phyloP scores from a whole-genome alignment of 2,113 vertebrate species.

The Tetrax tetrax region DNA sequence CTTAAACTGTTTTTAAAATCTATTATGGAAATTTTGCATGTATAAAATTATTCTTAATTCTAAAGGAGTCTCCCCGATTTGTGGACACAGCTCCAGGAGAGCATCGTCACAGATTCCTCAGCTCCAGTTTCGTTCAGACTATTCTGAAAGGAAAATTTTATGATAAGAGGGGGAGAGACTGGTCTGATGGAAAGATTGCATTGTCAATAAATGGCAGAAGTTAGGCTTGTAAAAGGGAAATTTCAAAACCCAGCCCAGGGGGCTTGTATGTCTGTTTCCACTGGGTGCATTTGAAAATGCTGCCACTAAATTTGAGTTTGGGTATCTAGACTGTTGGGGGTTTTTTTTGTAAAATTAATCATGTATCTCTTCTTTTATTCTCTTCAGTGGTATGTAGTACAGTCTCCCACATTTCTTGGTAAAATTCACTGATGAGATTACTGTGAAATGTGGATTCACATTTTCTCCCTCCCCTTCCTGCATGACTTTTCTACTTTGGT shows the following conservation, averaged over 20 bases:
- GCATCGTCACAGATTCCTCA: conserved; percentile 48
- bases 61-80: conserved; percentile 35
- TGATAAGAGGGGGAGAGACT: neutral
- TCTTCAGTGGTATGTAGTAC: neutral
- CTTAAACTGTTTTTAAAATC: conserved; percentile 61
- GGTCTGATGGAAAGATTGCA: neutral
- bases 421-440: neutral
- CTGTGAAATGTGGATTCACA: neutral
- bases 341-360: neutral
- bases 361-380: neutral
- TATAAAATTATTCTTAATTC: conserved; percentile 63
- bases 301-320: neutral
- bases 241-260: neutral
- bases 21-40: conserved; percentile 67
- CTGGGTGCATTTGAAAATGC: conserved; percentile 10
- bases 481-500: neutral
- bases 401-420: neutral
- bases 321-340: neutral
- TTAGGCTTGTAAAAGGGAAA: neutral
- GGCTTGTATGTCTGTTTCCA: neutral
- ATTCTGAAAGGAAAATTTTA: neutral
- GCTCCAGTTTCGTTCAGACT: conserved; percentile 3
- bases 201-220: neutral
- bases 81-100: conserved; percentile 58
- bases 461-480: neutral